Evolutionary conservation across 92 coral and sea anemone species (phyloP).

Genomic region (Epizoanthus rinbou): DNA sequence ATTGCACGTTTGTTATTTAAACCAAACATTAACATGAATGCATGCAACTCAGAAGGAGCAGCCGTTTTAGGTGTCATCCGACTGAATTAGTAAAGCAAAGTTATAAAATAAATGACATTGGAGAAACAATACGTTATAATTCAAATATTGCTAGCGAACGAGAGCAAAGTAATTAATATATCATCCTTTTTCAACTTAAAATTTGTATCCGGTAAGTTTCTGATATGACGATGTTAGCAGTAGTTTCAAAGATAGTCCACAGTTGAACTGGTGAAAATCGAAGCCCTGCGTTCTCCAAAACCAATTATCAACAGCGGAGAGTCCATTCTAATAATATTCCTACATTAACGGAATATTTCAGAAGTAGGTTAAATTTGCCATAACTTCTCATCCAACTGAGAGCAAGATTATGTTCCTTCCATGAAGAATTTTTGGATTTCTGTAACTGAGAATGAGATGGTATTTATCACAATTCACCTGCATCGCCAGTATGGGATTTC

Average conservation of each 20-base stretch:
- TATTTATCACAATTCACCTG: neutral
- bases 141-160: slow-evolving; percentile 16
- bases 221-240: neutral
- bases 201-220: neutral
- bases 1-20: slow-evolving; percentile 22
- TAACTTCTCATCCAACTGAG: too few species aligned
- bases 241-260: too few species aligned
- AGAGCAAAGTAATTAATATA: neutral
- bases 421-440: too few species aligned
- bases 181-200: too few species aligned
- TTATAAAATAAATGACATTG: neutral
- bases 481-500: neutral
- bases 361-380: too few species aligned
- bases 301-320: too few species aligned
- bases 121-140: neutral
- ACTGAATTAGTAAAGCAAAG: neutral
- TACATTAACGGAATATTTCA: too few species aligned
- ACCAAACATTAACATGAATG: neutral
- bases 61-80: neutral
- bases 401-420: too few species aligned
- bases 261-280: too few species aligned
- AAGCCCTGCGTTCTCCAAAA: too few species aligned
- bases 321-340: too few species aligned
- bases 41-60: neutral
- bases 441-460: too few species aligned